Base-by-base conservation (phyloP, 2,797 vertebrate genomes). In the Acipenser oxyrinchus region DNA sequence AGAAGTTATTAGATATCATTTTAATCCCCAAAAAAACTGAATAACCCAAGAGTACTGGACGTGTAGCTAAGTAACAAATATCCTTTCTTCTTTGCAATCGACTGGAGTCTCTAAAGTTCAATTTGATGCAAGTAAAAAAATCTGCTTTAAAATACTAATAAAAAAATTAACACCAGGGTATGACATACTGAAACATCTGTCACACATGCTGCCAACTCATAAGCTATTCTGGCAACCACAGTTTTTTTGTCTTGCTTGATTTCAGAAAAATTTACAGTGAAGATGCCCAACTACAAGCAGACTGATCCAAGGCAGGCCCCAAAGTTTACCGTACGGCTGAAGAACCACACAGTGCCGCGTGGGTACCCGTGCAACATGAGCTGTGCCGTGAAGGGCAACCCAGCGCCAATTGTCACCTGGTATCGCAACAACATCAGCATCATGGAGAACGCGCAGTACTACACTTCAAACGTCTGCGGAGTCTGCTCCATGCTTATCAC, bases 301-400 rank as follows among this genome's bases (percentile, higher is more conserved):
- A 79, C 84, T 0, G 80, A 91, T 66, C 73, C 83, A 70, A 81
- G 66, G 52, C 89, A 84, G 70, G 82, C 87, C 58, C 93, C 94
- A 0, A 64, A 83, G 2, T 90, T 96, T 78, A 81, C 90, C 0
- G 92, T 92, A 11, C 87, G 85, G 0, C 70, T 96, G 62, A 93
- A 92, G 74, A 72, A 84, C 0, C 93, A 92, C n/a, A 83, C 86
- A 6, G 90, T 93, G 63, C 89, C 87, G 1, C 79, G 69, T 0
- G 93, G 93, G 67, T 93, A 88, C 0, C 90, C 93, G 66, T 95
- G 94, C 64, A 82, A 69, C 49, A 95, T 96, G 94, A 98, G 82
- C 81, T 98, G 94, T 0, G 93, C 94, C 0, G 89, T 94, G 23
- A 86, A 75, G n/a, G 94, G 93, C 67, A 78, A 86, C 1, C 94